Evolutionary conservation across 2,113 vertebrate species (phyloP).

Genomic region (Rousettus leschenaultii): DNA sequence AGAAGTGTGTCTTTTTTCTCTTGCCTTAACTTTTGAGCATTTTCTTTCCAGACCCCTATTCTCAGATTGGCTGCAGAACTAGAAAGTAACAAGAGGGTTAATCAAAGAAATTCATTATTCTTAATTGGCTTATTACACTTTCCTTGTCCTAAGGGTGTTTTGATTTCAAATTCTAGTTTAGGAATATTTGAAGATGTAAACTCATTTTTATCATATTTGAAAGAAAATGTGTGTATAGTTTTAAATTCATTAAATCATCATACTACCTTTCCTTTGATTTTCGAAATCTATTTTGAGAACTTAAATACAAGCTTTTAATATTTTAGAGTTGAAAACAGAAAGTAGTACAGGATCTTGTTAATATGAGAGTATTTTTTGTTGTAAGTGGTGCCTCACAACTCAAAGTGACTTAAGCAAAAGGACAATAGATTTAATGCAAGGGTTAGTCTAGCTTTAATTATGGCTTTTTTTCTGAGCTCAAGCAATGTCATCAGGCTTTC

Average conservation of each 20-base stretch:
- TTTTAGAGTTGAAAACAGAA: background rate
- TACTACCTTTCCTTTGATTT: background rate
- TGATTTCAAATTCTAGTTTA: background rate
- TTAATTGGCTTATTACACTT: background rate
- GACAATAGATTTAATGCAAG: background rate
- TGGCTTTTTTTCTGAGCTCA: background rate
- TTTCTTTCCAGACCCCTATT: background rate
- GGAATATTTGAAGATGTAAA: background rate
- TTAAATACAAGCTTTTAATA: background rate
- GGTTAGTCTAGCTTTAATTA: background rate
- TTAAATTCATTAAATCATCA: background rate
- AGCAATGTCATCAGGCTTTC: background rate
- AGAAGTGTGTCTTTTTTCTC: slow-evolving; percentile 7
- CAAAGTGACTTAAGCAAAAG: background rate
- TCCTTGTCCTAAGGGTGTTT: background rate
- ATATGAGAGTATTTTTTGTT: background rate
- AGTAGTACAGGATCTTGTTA: background rate
- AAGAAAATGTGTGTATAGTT: background rate
- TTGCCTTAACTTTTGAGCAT: background rate
- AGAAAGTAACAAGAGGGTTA: background rate
- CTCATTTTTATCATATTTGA: background rate
- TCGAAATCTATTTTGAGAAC: background rate
- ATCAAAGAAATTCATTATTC: background rate
- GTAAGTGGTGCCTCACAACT: background rate
- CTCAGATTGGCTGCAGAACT: background rate